Percentiles rank a stretch among this genome's conserved stretches.
These are phyloP conservation scores for Cheumatopsyche charites DNA, from an alignment of 1,140 invertebrate species.

Conservation along the genomic window DNA sequence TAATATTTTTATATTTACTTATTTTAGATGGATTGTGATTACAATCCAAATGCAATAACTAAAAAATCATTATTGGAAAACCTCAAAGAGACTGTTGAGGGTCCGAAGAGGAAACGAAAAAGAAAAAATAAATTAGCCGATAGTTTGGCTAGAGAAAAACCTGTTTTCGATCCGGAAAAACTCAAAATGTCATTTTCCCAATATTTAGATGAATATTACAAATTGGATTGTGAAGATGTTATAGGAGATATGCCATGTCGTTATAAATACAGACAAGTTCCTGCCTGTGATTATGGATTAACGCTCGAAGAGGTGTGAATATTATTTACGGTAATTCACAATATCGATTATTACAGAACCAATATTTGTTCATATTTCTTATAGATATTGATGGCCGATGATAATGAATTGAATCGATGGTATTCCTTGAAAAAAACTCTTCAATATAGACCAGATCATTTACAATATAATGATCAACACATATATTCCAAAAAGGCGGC, in stretches of 20 bases:
- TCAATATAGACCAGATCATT: constrained; percentile 76
- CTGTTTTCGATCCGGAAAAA: constrained; percentile 78
- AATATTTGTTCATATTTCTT: not conserved
- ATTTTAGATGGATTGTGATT: constrained; percentile 86
- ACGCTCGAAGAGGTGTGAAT: constrained; percentile 80
- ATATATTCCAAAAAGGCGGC: constrained; percentile 76
- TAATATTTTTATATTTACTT: constrained; percentile 41
- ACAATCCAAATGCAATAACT: constrained; percentile 65
- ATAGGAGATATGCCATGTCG: constrained; percentile 88
- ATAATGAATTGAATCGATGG: constrained; percentile 94
- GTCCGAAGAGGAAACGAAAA: constrained; percentile 66
- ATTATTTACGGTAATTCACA: constrained; percentile 13
- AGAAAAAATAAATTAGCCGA: constrained; percentile 73
- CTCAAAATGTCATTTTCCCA: constrained; percentile 79
- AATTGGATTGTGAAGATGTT: constrained; percentile 93
- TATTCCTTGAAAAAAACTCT: constrained; percentile 89
- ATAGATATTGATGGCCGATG: constrained; percentile 68
- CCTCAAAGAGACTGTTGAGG: constrained; percentile 62
- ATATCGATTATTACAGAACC: not conserved
- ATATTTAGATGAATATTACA: constrained; percentile 94
- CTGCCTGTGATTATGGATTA: constrained; percentile 92
- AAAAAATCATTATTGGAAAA: constrained; percentile 64
- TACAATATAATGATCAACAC: constrained; percentile 81
- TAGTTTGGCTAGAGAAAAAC: constrained; percentile 74
- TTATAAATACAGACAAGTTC: constrained; percentile 91